These are phyloP conservation scores for Nothocercus nigrocapillus DNA, from an alignment of 2,113 vertebrate species.

Conservation along the genomic window DNA sequence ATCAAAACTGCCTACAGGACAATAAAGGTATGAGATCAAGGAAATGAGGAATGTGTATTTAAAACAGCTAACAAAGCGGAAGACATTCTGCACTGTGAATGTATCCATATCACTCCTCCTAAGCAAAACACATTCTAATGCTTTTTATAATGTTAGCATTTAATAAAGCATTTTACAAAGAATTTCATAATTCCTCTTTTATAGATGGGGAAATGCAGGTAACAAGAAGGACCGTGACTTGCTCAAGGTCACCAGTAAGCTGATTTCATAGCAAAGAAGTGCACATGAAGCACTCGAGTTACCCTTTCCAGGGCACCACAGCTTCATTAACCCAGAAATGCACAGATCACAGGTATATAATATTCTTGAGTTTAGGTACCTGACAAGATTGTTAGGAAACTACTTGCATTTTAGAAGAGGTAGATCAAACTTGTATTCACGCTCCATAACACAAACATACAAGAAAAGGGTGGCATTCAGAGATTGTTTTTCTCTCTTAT, in stretches of 20 bases:
- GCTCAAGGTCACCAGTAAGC: neutral
- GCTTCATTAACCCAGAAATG: neutral
- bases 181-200: neutral
- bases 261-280: neutral
- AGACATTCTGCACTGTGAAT: neutral
- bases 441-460: neutral
- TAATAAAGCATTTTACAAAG: neutral
- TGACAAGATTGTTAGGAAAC: neutral
- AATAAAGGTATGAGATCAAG: slow-evolving; percentile 50
- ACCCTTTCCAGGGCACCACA: neutral
- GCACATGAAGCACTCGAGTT: neutral
- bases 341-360: neutral
- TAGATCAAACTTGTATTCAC: neutral
- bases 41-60: slow-evolving; percentile 41
- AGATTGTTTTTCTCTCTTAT: neutral
- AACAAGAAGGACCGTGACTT: neutral
- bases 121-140: neutral
- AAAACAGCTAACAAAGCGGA: neutral
- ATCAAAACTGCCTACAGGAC: slow-evolving; percentile 7
- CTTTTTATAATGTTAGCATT: neutral
- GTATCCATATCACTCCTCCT: neutral
- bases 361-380: neutral
- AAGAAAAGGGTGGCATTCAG: neutral
- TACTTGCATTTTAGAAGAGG: neutral
- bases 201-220: neutral